These are phyloP conservation scores for Myzus persicae DNA, from an alignment of 1,140 invertebrate genomes.

Conservation along the genomic window DNA sequence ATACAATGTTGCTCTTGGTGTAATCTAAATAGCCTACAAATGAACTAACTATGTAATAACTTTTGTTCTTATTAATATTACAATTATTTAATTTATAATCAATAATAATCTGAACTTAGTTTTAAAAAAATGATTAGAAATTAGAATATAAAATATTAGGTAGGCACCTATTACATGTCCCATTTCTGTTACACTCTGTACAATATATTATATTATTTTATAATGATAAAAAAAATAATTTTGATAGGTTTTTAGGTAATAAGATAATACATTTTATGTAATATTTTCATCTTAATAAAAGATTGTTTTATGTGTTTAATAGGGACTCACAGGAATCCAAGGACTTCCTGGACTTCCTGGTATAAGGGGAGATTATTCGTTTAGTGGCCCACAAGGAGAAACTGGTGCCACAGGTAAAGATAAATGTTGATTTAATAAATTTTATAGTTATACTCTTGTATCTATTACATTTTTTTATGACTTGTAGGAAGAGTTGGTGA, in stretches of 20 bases:
- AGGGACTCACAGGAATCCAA: constrained; percentile 59
- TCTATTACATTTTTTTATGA: neutral
- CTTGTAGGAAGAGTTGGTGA: constrained; percentile 60
- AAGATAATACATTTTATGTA: no score
- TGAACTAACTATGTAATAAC: neutral
- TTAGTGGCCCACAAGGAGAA: constrained; percentile 67
- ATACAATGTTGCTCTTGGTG: no score
- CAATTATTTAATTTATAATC: neutral
- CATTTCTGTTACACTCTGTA: no score
- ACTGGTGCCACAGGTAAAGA: constrained; percentile 67
- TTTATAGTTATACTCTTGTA: neutral
- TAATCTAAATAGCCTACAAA: no score
- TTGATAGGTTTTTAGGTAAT: neutral
- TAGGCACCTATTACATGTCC: neutral
- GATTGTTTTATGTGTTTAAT: neutral
- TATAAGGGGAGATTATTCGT: constrained; percentile 63
- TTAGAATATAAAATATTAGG: no score
- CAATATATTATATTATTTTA: no score
- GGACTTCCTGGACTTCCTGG: constrained; percentile 59
- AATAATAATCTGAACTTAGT: no score
- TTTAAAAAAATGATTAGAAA: no score
- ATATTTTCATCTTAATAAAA: no score
- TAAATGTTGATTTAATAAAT: neutral
- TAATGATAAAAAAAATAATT: neutral
- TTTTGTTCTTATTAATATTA: neutral